Base-by-base conservation (phyloP, 1,140 invertebrate species). In the Belonocnema kinseyi region DNA sequence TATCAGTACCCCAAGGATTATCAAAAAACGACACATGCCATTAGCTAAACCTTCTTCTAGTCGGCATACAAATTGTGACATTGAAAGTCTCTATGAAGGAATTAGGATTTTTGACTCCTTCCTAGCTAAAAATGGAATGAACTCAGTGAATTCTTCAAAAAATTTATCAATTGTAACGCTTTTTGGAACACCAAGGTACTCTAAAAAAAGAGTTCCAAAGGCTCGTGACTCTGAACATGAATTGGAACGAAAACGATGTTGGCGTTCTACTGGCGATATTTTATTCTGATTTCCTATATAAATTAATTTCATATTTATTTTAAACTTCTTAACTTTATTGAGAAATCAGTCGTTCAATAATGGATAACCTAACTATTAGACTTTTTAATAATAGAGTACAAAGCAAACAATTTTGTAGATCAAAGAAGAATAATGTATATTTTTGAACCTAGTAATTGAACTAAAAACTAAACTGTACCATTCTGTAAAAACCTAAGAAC, bases 21-120 rank as follows among this genome's bases (percentile, higher is more conserved):
- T 19, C 40, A n/a, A n/a, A 14, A 61, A 53, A 70, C 14, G 14
- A 66, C 2, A 13, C 10, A n/a, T 66, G 8, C 46, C 61, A 1
- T 40, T 40, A 66, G 16, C 33, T 10, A 16, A 3, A 66, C 8
- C 13, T 40, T 40, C 6, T 66, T 0, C 50, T 16, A 71, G 79
- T 13, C 73, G 54, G 7, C 82, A 84, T 26, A 77, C 81, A 0
- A 87, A 78, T 40, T 86, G 83, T 71, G 87, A 92, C 21, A 19
- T 88, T 0, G 82, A 88, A 0, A 87, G 83, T 58, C 82, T 91
- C 0, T 88, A 86, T 66, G 87, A 91, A 21, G 84, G 86, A 11
- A 88, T 90, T 17, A 87, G 82, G 46, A 77, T 85, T 10, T 73
- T 91, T 1, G 90, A 91, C 56, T 82, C 79, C 2, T 91, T 88